Conservation (phyloP, 1,140 invertebrate species). For the Acyrthosiphon pisum region DNA sequence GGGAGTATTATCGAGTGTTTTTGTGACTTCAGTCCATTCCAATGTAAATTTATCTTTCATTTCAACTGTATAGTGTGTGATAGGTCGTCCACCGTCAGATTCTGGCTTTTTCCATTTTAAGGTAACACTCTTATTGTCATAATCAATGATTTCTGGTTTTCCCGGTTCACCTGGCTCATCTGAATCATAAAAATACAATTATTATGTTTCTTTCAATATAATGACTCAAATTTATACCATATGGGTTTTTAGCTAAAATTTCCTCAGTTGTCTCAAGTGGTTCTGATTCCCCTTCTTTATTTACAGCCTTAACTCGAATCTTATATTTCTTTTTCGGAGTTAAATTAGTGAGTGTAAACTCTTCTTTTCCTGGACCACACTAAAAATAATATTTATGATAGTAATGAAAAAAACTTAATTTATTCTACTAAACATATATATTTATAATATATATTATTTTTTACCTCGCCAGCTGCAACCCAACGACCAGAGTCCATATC, state of each 20-base stretch:
- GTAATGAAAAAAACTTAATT: not conserved
- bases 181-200: constrained; percentile 61
- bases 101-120: constrained; percentile 90
- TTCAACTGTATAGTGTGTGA: constrained; percentile 93
- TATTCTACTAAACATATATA: not conserved
- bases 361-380: constrained; percentile 72
- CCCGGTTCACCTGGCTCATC: constrained; percentile 87
- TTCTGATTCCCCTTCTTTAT: constrained; percentile 98
- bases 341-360: constrained; percentile 89
- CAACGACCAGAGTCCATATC: constrained; percentile 90
- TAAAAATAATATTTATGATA: constrained; percentile 57
- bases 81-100: constrained; percentile 92
- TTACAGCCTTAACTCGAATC: constrained; percentile 96
- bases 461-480: constrained; percentile 88
- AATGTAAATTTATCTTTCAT: constrained; percentile 93
- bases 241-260: constrained; percentile 94
- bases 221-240: constrained; percentile 69
- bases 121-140: constrained; percentile 88
- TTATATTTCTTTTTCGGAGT: constrained; percentile 98
- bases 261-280: constrained; percentile 89
- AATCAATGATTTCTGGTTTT: constrained; percentile 92
- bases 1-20: constrained; percentile 78
- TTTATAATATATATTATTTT: not conserved
- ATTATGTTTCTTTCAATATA: not conserved
- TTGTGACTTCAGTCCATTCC: constrained; percentile 87